Evolutionary conservation across 2,113 vertebrate species (phyloP).

Genomic region (Aramus guarauna): DNA sequence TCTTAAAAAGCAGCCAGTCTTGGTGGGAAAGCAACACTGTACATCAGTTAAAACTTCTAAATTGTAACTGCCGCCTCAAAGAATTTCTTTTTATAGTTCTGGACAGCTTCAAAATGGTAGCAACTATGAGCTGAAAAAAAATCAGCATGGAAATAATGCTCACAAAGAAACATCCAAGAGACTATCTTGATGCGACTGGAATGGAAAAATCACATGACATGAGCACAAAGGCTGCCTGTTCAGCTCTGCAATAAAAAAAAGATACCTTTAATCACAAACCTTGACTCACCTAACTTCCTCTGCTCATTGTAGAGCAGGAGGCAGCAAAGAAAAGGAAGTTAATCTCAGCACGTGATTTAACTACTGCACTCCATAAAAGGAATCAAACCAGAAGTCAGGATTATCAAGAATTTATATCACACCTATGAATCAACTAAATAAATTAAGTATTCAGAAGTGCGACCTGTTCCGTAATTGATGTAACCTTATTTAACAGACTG

Average conservation of each 20-base stretch:
- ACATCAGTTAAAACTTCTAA: not conserved
- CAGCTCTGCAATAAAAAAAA: not conserved
- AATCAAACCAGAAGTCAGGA: not conserved
- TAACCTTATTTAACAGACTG: not conserved
- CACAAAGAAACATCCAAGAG: not conserved
- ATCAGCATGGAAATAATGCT: not conserved
- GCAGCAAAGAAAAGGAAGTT: not conserved
- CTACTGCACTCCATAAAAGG: not conserved
- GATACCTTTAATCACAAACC: not conserved
- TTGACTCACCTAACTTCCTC: not conserved
- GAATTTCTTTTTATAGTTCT: not conserved
- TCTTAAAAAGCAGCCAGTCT: not conserved
- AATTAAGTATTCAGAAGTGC: not conserved
- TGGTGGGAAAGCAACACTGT: not conserved
- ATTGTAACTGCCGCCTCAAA: not conserved
- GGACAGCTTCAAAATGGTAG: not conserved
- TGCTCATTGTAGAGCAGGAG: not conserved
- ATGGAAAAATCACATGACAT: not conserved
- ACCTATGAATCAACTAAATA: not conserved
- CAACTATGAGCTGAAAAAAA: not conserved
- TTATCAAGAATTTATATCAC: not conserved
- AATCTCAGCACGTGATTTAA: not conserved
- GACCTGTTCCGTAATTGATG: not conserved
- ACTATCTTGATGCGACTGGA: not conserved
- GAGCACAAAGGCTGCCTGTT: not conserved